Percentiles rank a stretch among this genome's conserved stretches.
Conservation (phyloP, 1,140 invertebrate species). For the Dermatophagoides farinae region DNA sequence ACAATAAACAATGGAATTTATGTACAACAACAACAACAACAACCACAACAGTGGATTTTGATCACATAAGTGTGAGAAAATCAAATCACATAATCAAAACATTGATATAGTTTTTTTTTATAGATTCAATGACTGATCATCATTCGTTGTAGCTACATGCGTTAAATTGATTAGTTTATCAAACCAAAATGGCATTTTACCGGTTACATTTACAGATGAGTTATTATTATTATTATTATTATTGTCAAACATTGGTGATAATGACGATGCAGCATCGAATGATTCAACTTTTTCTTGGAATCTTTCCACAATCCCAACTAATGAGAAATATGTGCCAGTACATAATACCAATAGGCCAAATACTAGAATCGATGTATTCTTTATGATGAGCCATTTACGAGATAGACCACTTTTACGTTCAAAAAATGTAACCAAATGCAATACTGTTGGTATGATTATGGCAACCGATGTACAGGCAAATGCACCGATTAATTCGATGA, state of each 20-base stretch:
- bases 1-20: no score
- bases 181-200: neutral
- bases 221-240: neutral
- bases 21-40: no score
- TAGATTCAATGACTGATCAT: no score
- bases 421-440: conserved; percentile 1
- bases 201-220: no score
- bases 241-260: neutral
- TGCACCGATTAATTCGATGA: conserved; percentile 78
- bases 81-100: no score
- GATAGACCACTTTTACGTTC: conserved; percentile 3
- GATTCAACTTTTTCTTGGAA: no score
- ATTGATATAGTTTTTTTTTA: no score
- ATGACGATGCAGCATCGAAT: neutral
- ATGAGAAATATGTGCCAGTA: conserved; percentile 43
- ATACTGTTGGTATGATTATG: conserved; percentile 5
- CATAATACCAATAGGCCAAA: conserved; percentile 51
- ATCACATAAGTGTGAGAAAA: no score
- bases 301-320: neutral
- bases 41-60: no score
- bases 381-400: conserved; percentile 69
- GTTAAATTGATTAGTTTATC: neutral
- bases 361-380: conserved; percentile 45
- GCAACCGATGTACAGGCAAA: conserved; percentile 45
- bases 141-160: no score